A percentile compares a stretch with the other conserved stretches of the same genome.
Conservation (phyloP, 2,888 invertebrate genomes). For the Macropis europaea region DNA sequence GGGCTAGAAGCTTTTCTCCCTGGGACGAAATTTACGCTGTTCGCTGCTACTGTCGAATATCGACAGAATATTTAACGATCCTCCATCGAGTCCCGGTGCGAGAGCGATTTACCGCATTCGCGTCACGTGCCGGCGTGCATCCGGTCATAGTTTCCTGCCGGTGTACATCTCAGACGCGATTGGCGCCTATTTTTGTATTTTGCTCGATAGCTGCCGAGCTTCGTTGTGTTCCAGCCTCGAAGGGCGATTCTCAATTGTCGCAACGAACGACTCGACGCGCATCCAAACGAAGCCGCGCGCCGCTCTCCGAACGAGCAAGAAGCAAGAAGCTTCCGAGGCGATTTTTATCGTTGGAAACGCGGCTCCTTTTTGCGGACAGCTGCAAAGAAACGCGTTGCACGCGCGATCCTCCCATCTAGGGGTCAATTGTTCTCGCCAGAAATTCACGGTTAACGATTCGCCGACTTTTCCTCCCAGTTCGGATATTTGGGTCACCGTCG, state of each 20-base stretch:
- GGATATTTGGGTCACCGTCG: slow-evolving; percentile 22
- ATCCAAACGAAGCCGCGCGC: slow-evolving; percentile 12
- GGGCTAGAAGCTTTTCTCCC: too few relatives aligned
- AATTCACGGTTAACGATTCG: slow-evolving; percentile 3
- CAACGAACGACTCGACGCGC: slow-evolving; percentile 10
- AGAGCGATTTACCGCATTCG: slow-evolving; percentile 41
- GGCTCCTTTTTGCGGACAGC: background rate
- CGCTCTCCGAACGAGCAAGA: slow-evolving; percentile 7
- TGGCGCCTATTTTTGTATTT: slow-evolving; percentile 51
- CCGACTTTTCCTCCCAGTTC: slow-evolving; percentile 13
- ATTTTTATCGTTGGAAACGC: background rate
- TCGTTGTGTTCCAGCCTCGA: slow-evolving; percentile 21
- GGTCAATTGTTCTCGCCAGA: slow-evolving; percentile 8
- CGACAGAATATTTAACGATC: slow-evolving; percentile 54
- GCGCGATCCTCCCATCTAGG: background rate
- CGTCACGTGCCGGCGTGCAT: slow-evolving; percentile 61
- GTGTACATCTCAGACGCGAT: slow-evolving; percentile 47
- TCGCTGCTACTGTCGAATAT: slow-evolving; percentile 36
- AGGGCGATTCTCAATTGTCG: slow-evolving; percentile 26
- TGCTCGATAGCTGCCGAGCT: slow-evolving; percentile 23
- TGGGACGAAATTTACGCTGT: slow-evolving; percentile 18
- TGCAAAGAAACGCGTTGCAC: background rate
- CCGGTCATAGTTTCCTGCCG: slow-evolving; percentile 68
- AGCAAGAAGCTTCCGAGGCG: background rate
- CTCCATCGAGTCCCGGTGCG: slow-evolving; percentile 5